These are phyloP conservation scores for Parazoanthus atlanticus DNA, from an alignment of 92 coral and sea anemone genomes.

Conservation along the genomic window DNA sequence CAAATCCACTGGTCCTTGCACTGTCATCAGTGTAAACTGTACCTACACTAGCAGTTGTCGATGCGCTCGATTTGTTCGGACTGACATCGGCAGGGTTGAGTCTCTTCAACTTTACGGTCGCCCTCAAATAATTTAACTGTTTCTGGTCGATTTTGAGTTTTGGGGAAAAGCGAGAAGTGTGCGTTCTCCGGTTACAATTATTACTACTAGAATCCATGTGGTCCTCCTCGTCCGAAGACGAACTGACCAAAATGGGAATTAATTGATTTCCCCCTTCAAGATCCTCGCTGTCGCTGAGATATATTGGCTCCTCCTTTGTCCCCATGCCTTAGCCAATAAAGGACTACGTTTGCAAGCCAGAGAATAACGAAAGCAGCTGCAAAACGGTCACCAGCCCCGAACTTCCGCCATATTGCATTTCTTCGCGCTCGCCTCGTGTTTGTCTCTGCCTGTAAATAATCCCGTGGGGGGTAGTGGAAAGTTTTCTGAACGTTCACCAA, in stretches of 20 bases:
- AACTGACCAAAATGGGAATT: neutral
- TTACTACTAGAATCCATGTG: neutral
- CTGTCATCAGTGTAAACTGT: too few relatives aligned
- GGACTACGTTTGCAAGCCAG: neutral
- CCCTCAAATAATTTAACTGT: neutral
- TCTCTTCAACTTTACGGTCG: neutral
- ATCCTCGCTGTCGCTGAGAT: neutral
- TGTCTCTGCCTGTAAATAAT: too few relatives aligned
- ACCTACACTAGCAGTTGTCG: neutral
- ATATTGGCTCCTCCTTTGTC: neutral
- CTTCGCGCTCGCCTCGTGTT: neutral
- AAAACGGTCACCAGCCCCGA: neutral
- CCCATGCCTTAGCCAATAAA: neutral
- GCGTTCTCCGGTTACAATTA: neutral
- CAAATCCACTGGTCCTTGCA: neutral
- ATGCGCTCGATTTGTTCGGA: neutral
- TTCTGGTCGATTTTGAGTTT: neutral
- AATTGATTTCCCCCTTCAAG: neutral
- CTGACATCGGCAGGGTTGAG: neutral
- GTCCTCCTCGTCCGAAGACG: constrained; percentile 8
- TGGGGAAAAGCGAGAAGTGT: neutral
- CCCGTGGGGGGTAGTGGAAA: too few relatives aligned
- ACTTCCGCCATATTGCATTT: neutral
- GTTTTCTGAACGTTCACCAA: too few relatives aligned
- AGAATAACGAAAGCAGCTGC: neutral